Percentiles rank a stretch among this genome's conserved stretches.
These are phyloP conservation scores for Arenaria interpres DNA, from an alignment of 2,113 vertebrate genomes.

Conservation along the genomic window DNA sequence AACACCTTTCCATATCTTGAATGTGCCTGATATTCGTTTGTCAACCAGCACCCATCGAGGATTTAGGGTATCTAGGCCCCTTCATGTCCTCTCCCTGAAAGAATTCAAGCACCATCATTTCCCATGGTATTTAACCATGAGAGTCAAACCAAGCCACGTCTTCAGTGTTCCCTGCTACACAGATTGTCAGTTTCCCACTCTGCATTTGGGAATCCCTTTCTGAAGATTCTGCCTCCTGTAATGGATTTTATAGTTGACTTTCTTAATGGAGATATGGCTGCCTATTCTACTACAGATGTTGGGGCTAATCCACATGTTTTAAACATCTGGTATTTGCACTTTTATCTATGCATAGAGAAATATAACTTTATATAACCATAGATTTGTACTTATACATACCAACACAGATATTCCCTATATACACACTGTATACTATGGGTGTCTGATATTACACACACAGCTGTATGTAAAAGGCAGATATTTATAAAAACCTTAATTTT, in stretches of 20 bases:
- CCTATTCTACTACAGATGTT: neutral
- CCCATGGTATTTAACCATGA: neutral
- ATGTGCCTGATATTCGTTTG: neutral
- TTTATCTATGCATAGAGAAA: neutral
- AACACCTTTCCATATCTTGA: neutral
- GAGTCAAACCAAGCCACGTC: neutral
- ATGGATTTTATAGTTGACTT: neutral
- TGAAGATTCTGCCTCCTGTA: neutral
- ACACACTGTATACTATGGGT: neutral
- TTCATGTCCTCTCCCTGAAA: neutral
- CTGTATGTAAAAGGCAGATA: neutral
- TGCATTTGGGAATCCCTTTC: neutral
- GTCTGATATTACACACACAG: neutral
- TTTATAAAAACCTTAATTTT: neutral
- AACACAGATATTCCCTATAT: neutral
- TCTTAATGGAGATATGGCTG: neutral
- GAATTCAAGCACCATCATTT: neutral
- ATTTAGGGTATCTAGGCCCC: neutral
- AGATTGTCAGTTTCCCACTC: neutral
- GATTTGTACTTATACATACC: neutral
- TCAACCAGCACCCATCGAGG: rapidly evolving
- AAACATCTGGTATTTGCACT: neutral
- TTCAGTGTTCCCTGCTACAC: rapidly evolving
- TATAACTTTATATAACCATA: neutral
- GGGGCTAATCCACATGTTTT: neutral